Percentiles rank a stretch among this genome's conserved stretches.
These are phyloP conservation scores for Taenaris catops DNA, from an alignment of 2,888 invertebrate genomes.

Conservation along the genomic window DNA sequence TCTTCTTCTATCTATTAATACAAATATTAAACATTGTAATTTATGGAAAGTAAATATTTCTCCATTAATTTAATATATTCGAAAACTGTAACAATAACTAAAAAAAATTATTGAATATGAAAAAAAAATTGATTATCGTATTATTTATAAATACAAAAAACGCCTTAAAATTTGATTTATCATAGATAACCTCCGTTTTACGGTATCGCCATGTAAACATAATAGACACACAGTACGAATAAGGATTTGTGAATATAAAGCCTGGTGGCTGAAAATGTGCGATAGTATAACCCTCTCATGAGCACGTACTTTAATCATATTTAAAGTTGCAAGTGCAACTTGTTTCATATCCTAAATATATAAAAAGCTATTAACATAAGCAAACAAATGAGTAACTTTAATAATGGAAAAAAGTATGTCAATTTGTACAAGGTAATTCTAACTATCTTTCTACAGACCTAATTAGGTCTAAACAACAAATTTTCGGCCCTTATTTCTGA, in stretches of 20 bases:
- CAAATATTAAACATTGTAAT: too few relatives aligned
- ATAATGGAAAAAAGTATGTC: too few relatives aligned
- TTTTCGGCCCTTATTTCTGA: too few relatives aligned
- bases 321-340: constrained; percentile 36
- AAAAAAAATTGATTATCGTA: too few relatives aligned
- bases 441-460: too few relatives aligned
- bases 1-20: too few relatives aligned
- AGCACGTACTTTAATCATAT: constrained; percentile 51
- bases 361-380: neutral
- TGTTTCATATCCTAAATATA: constrained; percentile 18
- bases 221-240: constrained; percentile 35
- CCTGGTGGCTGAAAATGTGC: constrained; percentile 47
- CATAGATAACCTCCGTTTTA: constrained; percentile 1
- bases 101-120: too few relatives aligned
- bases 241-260: constrained; percentile 45
- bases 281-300: constrained; percentile 60
- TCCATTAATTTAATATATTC: too few relatives aligned
- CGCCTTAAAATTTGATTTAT: neutral
- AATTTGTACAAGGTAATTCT: too few relatives aligned
- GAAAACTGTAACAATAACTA: too few relatives aligned
- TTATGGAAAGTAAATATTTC: too few relatives aligned
- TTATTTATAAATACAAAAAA: neutral
- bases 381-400: neutral
- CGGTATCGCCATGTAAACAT: constrained; percentile 15
- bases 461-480: too few relatives aligned